phyloP scores from a whole-genome alignment of 2,797 vertebrate species.

The Podargus strigoides region DNA sequence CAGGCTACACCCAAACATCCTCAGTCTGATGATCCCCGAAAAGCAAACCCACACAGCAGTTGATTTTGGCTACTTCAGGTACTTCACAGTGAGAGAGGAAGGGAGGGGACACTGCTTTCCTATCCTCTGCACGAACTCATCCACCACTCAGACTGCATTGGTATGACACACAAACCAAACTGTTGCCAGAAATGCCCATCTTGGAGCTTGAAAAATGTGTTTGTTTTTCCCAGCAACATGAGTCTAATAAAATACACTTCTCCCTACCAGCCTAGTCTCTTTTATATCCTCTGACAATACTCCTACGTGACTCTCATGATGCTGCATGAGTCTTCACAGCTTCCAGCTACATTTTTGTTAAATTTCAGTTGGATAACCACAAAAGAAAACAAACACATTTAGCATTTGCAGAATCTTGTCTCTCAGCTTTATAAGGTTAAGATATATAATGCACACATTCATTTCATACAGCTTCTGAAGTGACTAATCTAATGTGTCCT shows the following conservation, averaged over 20 bases:
- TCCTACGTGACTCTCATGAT: neutral
- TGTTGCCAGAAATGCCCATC: neutral
- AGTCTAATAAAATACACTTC: neutral
- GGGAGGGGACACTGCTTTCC: neutral
- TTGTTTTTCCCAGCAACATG: neutral
- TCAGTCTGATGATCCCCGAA: neutral
- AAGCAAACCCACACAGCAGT: neutral
- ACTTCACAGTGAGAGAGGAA: neutral
- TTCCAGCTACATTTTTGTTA: neutral
- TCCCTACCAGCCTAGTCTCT: neutral
- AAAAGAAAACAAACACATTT: neutral
- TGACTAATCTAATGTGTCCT: neutral
- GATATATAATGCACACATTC: neutral
- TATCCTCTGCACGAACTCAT: neutral
- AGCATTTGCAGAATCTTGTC: neutral
- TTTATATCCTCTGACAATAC: neutral
- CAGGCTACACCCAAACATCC: neutral
- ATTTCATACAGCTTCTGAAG: neutral
- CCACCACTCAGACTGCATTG: neutral
- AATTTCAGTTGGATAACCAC: neutral
- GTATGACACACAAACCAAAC: neutral
- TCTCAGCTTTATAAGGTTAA: neutral
- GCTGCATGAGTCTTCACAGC: neutral
- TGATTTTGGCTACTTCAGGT: neutral
- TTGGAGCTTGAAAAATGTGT: neutral